Percentiles rank a stretch among this genome's conserved stretches.
These are phyloP conservation scores for Steinernema khuongi DNA, from an alignment of 1,140 invertebrate species.

Conservation along the genomic window DNA sequence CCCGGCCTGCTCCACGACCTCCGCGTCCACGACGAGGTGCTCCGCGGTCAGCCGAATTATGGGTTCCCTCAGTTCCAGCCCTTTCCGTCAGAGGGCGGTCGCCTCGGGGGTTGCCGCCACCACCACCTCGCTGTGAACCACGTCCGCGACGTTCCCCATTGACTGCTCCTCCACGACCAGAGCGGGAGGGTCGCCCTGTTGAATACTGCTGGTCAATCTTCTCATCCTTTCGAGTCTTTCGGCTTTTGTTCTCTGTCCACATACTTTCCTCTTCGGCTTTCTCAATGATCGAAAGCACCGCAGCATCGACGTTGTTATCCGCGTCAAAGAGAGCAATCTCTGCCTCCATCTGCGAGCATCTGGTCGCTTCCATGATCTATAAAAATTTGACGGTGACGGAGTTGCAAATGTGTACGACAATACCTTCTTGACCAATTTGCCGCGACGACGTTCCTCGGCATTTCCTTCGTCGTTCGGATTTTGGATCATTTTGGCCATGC, in stretches of 20 bases:
- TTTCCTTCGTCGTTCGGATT: not conserved
- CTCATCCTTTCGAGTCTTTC: not conserved
- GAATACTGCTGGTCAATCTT: not conserved
- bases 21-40: not conserved
- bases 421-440: not conserved
- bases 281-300: not conserved
- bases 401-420: not conserved
- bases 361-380: not conserved
- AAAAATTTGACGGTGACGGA: not conserved
- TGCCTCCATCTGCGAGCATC: not conserved
- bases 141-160: conserved; percentile 4
- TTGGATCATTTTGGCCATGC: not conserved
- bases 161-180: not conserved
- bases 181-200: not conserved
- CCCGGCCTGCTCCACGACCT: not conserved
- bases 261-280: not conserved
- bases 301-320: conserved; percentile 1
- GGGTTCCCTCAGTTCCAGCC: not conserved
- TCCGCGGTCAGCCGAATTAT: not conserved
- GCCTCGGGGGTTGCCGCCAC: not conserved
- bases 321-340: not conserved
- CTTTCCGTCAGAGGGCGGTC: no score
- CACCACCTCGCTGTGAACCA: not conserved
- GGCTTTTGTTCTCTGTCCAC: conserved; percentile 1
- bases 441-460: not conserved